phyloP scores from a whole-genome alignment of 2,797 vertebrate genomes.

The Falco peregrinus region DNA sequence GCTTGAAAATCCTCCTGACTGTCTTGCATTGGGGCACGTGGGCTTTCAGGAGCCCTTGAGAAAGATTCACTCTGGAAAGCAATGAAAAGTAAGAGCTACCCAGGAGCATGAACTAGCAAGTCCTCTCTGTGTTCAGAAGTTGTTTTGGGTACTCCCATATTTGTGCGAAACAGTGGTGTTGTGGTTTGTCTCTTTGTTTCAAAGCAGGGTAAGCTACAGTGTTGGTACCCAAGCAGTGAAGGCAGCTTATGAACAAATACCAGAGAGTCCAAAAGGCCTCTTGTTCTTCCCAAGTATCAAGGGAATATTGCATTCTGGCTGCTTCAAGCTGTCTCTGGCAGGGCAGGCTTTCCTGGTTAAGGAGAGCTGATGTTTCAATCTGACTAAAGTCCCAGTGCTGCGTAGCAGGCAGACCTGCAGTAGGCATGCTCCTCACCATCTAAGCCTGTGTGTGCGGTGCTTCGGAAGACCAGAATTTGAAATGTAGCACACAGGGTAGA shows the following conservation, averaged over 20 bases:
- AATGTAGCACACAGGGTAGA: background rate
- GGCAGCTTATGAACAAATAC: background rate
- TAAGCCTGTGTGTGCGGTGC: background rate
- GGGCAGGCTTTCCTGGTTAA: background rate
- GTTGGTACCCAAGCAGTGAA: background rate
- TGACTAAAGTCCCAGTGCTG: background rate
- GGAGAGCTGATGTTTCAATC: background rate
- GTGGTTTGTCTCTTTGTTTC: background rate
- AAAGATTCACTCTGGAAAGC: background rate
- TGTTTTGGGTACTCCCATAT: background rate
- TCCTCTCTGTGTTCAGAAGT: background rate
- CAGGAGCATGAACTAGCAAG: background rate
- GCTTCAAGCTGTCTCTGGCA: background rate
- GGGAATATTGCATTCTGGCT: background rate
- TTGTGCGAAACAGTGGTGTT: background rate
- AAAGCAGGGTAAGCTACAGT: background rate
- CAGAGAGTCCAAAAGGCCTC: background rate
- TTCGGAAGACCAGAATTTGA: background rate
- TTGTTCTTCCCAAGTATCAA: background rate
- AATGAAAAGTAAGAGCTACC: background rate
- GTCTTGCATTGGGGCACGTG: accelerated
- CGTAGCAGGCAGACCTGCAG: background rate
- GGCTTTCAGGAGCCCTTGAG: background rate
- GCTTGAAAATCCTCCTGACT: background rate
- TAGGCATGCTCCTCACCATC: accelerated